Evolutionary conservation across 1,140 invertebrate genomes (phyloP).

Genomic region (Calephelis virginiensis): DNA sequence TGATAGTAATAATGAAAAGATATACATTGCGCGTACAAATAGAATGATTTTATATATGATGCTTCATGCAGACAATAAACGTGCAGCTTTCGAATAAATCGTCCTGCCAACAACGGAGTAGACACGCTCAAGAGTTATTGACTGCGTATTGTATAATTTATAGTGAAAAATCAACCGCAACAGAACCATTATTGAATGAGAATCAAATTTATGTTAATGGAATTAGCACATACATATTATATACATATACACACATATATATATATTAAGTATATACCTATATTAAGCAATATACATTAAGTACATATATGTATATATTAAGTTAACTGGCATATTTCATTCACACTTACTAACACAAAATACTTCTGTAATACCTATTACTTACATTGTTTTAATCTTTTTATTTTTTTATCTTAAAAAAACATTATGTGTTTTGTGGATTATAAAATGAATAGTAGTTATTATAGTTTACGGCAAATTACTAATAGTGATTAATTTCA

Average conservation of each 20-base stretch:
- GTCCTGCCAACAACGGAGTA: conserved; percentile 43
- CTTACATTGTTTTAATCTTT: no score
- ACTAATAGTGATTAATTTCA: no score
- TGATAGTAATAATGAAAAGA: neutral
- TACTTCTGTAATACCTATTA: no score
- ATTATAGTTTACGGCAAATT: no score
- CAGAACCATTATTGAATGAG: conserved; percentile 12
- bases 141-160: conserved; percentile 47
- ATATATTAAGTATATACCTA: neutral
- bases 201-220: conserved; percentile 14
- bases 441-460: no score
- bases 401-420: no score
- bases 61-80: conserved; percentile 51
- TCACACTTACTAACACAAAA: no score
- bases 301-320: no score
- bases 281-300: neutral
- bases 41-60: conserved; percentile 47
- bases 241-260: neutral
- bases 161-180: conserved; percentile 32
- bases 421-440: no score
- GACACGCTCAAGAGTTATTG: conserved; percentile 54
- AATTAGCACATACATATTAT: neutral
- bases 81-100: conserved; percentile 51
- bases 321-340: no score
- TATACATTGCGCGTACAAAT: conserved; percentile 37